These are phyloP conservation scores for Parnassius smintheus DNA, from an alignment of 2,888 invertebrate genomes.

Conservation along the genomic window DNA sequence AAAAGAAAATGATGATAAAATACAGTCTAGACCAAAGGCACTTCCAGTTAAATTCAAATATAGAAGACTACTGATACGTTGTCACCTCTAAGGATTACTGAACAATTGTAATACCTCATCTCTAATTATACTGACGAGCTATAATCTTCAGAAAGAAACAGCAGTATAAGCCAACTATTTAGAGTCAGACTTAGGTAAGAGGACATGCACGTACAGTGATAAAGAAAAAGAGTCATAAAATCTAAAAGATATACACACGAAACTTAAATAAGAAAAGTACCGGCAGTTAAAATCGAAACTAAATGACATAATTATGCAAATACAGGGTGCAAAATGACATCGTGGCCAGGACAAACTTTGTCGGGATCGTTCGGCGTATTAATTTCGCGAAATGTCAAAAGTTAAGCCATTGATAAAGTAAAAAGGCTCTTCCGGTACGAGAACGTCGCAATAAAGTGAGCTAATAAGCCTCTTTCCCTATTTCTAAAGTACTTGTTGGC, in stretches of 20 bases:
- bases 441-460: background rate
- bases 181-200: no score
- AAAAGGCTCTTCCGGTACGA: constrained; percentile 8
- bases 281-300: constrained; percentile 5
- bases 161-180: no score
- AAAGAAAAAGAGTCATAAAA: background rate
- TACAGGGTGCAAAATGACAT: background rate
- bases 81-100: no score
- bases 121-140: no score
- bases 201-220: no score
- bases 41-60: no score
- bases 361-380: background rate
- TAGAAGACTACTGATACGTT: no score
- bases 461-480: background rate
- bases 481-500: background rate
- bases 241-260: constrained; percentile 2
- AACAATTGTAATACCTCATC: no score
- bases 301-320: background rate
- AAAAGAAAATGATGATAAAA: no score
- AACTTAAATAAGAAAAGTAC: constrained; percentile 15
- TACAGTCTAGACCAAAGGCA: no score
- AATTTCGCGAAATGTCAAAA: constrained; percentile 13
- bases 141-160: no score
- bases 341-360: background rate
- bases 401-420: constrained; percentile 7